Percentiles rank a stretch among this genome's conserved stretches.
These are phyloP conservation scores for Anolis sagrei DNA, from an alignment of 2,113 vertebrate genomes.

Conservation along the genomic window DNA sequence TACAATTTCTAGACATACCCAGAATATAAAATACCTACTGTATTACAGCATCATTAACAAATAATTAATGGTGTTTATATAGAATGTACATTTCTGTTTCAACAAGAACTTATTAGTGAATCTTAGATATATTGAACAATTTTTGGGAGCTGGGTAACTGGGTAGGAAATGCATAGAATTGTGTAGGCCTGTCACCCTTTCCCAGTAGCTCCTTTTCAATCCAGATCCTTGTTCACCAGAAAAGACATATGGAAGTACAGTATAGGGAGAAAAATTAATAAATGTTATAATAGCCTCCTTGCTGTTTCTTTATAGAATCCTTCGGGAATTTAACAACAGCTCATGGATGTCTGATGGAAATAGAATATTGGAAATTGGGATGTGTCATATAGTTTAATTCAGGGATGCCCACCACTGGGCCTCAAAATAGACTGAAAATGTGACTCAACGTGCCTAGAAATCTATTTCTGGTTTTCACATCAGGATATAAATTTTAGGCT, in stretches of 20 bases:
- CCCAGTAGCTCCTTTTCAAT: neutral
- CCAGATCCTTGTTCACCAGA: conserved; percentile 13
- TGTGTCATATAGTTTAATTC: neutral
- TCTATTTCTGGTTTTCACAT: too few species aligned
- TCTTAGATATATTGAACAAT: conserved; percentile 3
- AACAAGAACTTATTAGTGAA: neutral
- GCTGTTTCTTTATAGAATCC: neutral
- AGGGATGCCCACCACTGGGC: too few species aligned
- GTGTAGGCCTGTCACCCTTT: neutral
- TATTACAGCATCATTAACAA: neutral
- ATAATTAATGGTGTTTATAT: conserved; percentile 3
- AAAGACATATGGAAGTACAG: neutral
- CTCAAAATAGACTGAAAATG: too few species aligned
- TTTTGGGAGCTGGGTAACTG: neutral
- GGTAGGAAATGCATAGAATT: neutral
- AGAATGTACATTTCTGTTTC: neutral
- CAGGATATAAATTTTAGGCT: too few species aligned
- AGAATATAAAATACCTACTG: too few species aligned
- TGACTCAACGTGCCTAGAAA: too few species aligned
- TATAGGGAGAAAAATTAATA: neutral
- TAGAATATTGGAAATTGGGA: neutral
- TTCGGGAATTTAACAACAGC: neutral
- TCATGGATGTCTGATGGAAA: neutral
- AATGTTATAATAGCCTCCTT: neutral
- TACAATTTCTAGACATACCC: too few species aligned